Evolutionary conservation across 2,113 vertebrate genomes (phyloP).

Genomic region (Megaleporinus macrocephalus): DNA sequence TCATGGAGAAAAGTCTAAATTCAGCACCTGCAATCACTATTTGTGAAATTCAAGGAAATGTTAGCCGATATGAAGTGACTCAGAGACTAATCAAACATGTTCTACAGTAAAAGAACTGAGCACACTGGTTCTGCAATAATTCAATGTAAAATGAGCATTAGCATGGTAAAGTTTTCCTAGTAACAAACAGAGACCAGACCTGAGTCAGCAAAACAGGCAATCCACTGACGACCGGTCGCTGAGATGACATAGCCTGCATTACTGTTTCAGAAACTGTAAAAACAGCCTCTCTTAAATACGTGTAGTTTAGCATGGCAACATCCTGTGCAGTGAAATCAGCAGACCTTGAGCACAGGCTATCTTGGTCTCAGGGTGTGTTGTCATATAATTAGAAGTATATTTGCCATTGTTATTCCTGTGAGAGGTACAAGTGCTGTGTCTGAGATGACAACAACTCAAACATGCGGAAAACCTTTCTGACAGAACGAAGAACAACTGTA

Average conservation of each 20-base stretch:
- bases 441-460: slow-evolving; percentile 10
- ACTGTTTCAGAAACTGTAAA: not conserved
- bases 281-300: not conserved
- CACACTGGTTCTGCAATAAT: not conserved
- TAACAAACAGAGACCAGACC: not conserved
- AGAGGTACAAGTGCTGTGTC: not conserved
- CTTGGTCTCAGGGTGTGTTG: slow-evolving; percentile 42
- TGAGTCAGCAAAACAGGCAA: no score
- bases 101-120: not conserved
- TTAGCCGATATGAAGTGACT: not conserved
- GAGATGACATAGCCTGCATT: not conserved
- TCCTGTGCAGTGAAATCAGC: slow-evolving; percentile 6
- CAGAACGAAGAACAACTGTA: not conserved
- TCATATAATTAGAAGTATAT: slow-evolving; percentile 46
- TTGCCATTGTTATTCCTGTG: slow-evolving; percentile 25
- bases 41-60: not conserved
- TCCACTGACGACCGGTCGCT: not conserved
- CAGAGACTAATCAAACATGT: not conserved
- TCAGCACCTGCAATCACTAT: not conserved
- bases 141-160: not conserved
- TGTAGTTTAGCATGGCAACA: not conserved
- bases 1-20: not conserved
- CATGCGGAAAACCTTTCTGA: not conserved
- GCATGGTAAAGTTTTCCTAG: not conserved
- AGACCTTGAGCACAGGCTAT: slow-evolving; percentile 22